Base-by-base conservation (phyloP, 2,888 invertebrate genomes). In the Heliconius cydno region DNA sequence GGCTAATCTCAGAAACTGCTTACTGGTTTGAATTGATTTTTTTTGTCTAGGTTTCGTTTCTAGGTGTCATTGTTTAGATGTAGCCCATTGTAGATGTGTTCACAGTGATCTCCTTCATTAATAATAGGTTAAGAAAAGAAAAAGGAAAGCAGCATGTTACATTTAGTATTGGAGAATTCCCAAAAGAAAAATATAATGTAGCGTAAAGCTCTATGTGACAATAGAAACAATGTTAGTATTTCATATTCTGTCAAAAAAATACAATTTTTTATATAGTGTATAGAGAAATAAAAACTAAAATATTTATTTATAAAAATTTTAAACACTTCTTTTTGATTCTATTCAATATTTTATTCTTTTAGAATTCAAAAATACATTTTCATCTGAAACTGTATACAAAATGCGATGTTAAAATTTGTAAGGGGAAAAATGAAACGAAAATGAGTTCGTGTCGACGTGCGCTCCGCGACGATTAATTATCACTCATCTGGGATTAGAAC, bases 401-500 rank as follows among this genome's bases (percentile, higher is more conserved):
- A 57, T 57, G 22, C 72, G 60, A 28, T 57, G 78, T 74, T 41
- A 77, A 74, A n/a, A 57, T 15, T 73, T 72, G 22, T 46, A 22
- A 34, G n/a, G 66, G 52, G 22, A 70, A 76, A 80, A 82, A 71
- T 73, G 60, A 76, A 80, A 82, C 71, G 80, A 78, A 79, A 70
- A 82, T 73, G 78, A 74, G 81, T 77, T 74, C 74, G 78, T 74
- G 78, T 67, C 73, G 74, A 80, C 63, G 76, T 76, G 67, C 82
- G 79, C 72, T 38, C 72, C 63, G 65, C 77, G 65, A 79, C 80
- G 81, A 84, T 84, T 84, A 84, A 84, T 84, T 84, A 83, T 83
- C 83, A 81, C 82, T 79, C 84, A 80, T 79, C 82, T 76, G 83
- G 84, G 84, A 83, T 83, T 83, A 82, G 82, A 80, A 82, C 79